Conservation (phyloP, 23 tunicate species). For the Botrylloides violaceus region DNA sequence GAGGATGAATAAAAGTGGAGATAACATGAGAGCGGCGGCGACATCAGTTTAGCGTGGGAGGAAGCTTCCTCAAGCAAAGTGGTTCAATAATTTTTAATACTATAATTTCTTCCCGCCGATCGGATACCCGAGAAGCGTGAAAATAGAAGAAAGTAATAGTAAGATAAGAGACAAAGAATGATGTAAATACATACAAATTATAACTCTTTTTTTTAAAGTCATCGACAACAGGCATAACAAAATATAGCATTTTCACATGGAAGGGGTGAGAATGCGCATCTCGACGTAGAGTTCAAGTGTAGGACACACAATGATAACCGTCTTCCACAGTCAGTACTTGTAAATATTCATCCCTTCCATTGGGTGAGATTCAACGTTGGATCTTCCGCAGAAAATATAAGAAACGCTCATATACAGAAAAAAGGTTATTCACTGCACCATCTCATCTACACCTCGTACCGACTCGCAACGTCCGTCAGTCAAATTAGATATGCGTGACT, state of each 20-base stretch:
- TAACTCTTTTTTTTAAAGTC: neutral
- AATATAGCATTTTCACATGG: neutral
- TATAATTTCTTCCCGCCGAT: too few relatives aligned
- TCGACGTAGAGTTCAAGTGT: neutral
- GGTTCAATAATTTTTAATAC: too few relatives aligned
- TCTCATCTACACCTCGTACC: neutral
- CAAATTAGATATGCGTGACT: neutral
- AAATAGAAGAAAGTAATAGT: neutral
- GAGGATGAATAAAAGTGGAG: neutral
- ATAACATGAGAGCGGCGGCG: too few relatives aligned
- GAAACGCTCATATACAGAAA: neutral
- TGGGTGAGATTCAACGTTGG: neutral
- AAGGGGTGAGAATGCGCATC: neutral
- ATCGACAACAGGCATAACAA: constrained; percentile 1
- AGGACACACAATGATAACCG: neutral
- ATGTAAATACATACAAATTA: constrained; percentile 1
- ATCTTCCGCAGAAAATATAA: neutral
- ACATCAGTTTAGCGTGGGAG: too few relatives aligned
- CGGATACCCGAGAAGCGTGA: too few relatives aligned
- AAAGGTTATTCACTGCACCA: neutral
- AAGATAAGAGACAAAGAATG: neutral
- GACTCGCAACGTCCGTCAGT: neutral
- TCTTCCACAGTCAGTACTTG: neutral
- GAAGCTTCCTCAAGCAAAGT: too few relatives aligned
- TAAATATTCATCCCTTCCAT: too few relatives aligned